Evolutionary conservation across 2,797 vertebrate species (phyloP), one percentile per base, ranked within the genome.

Genomic region (Falco cherrug): DNA sequence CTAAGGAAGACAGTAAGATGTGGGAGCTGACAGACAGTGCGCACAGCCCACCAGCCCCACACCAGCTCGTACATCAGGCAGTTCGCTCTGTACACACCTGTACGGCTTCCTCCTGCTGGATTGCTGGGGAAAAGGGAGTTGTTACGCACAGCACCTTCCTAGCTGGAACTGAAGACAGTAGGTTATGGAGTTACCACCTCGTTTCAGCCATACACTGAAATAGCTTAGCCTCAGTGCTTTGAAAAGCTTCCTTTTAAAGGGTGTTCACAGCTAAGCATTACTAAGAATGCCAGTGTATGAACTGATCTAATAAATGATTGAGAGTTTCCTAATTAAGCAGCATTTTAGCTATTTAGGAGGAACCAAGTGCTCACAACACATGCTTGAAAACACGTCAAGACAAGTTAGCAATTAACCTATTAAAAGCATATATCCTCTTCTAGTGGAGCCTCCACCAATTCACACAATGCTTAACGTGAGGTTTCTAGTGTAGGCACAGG

Each of bases 381-480:
- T 53, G 83, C 94, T 94, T 94, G 91, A 95, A 97, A 97, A 98
- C 98, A 98, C 97, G 98, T 98, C 96, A 97, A 96, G 95, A 97
- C 98, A 98, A 97, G 98, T 95, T 96, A 70, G 96, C 92, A 98
- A 98, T 98, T 98, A 98, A 91, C 95, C 95, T 97, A 95, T 97
- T 98, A 98, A 96, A 95, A 98, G 92, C 92, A 98, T 56, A 94
- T 87, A 96, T 61, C 97, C 96, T 94, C 94, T 97, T 84, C 85
- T 63, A 70, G 39, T 16, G 54, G 82, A 97, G 91, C 86, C 88
- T 89, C 63, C 89, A 94, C 76, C 91, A 76, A 80, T 60, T 95
- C 84, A 59, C 43, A 80, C 69, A 82, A 82, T 68, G 92, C 83
- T 82, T 76, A 91, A 95, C 21, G 11, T 39, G 67, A 87, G 89